Evolutionary conservation across 2,113 vertebrate species (phyloP).

Genomic region (Gambusia affinis): DNA sequence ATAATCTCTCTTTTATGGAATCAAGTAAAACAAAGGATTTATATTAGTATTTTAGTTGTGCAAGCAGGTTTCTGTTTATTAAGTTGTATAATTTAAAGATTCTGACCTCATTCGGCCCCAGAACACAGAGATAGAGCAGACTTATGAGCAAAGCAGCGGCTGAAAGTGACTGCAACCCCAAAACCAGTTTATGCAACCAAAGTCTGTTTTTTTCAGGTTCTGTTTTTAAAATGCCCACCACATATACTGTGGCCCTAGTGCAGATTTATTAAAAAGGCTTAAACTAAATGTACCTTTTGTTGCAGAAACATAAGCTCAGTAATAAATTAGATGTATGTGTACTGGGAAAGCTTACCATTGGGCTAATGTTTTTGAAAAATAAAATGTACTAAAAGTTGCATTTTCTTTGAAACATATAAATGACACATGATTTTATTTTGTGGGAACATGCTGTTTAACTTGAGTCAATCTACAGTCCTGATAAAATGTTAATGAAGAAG

Average conservation of each 20-base stretch:
- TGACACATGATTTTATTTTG: too few relatives aligned
- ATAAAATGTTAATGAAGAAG: neutral
- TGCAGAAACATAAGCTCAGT: neutral
- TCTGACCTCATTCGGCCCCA: slow-evolving; percentile 35
- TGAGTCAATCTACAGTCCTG: too few relatives aligned
- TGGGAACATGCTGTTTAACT: too few relatives aligned
- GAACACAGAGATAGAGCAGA: slow-evolving; percentile 9
- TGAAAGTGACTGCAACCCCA: slow-evolving; percentile 49
- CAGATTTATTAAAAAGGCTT: neutral
- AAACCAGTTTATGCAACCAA: neutral
- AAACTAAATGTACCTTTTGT: neutral
- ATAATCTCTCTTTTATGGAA: slow-evolving; percentile 1
- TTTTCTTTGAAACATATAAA: too few relatives aligned
- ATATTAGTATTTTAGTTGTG: neutral
- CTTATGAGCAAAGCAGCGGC: slow-evolving; percentile 11
- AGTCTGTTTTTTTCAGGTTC: neutral
- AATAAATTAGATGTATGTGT: neutral
- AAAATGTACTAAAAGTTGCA: too few relatives aligned
- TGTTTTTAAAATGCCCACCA: neutral
- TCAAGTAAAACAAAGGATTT: neutral
- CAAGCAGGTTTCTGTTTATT: slow-evolving; percentile 11
- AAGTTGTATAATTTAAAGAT: slow-evolving; percentile 8
- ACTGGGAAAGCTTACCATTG: too few relatives aligned
- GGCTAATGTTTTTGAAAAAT: too few relatives aligned
- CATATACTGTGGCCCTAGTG: neutral